phyloP scores from a whole-genome alignment of 2,797 vertebrate genomes.

The Heliangelus exortis region DNA sequence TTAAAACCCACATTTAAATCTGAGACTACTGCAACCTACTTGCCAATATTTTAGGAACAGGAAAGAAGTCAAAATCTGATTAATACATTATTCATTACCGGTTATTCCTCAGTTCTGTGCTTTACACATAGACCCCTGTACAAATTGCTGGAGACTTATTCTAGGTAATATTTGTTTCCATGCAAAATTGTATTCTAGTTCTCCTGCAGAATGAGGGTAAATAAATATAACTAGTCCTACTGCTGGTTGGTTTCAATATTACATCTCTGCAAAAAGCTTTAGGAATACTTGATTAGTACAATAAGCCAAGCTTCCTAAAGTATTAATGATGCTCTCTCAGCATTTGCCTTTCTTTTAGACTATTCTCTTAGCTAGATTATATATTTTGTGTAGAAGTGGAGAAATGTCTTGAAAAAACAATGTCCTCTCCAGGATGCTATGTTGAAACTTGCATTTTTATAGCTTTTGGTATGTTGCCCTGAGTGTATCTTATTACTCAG shows the following conservation, averaged over 20 bases:
- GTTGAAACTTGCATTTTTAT: background rate
- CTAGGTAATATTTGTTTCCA: slow-evolving; percentile 5
- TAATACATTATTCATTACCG: slow-evolving; percentile 26
- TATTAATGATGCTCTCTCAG: background rate
- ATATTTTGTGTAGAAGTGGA: background rate
- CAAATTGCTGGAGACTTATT: background rate
- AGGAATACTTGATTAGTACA: background rate
- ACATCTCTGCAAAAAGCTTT: background rate
- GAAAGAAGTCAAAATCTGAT: slow-evolving; percentile 16
- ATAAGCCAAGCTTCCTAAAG: background rate
- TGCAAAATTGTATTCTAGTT: background rate
- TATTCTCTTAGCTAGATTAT: background rate
- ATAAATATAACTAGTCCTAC: background rate
- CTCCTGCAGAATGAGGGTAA: slow-evolving; percentile 2
- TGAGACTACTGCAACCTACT: slow-evolving; percentile 23
- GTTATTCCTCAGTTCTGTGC: background rate
- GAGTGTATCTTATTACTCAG: slow-evolving; percentile 24
- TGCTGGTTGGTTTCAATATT: background rate
- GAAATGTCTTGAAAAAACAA: slow-evolving; percentile 46
- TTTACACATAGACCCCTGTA: background rate
- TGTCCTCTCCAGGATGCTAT: slow-evolving; percentile 38
- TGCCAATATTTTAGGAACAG: slow-evolving; percentile 37
- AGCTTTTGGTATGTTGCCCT: slow-evolving; percentile 13
- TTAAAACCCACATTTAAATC: slow-evolving; percentile 2
- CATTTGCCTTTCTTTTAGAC: background rate